Evolutionary conservation across 37 sponge, comb jelly and placozoan genomes (phyloP).

Genomic region (Spongia lamella): DNA sequence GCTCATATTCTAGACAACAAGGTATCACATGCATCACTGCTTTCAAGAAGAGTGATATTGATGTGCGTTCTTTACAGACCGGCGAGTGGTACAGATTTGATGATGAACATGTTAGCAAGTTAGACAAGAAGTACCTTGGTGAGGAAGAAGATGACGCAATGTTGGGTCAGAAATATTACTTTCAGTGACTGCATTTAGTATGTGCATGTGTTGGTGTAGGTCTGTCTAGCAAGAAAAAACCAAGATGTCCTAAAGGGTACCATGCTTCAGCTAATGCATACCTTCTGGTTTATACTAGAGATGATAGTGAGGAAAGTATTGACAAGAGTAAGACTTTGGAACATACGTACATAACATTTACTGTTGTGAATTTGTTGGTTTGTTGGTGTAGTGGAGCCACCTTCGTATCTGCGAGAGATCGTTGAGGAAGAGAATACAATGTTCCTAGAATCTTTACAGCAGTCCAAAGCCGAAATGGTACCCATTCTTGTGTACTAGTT

Average conservation of each 20-base stretch:
- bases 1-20: conserved; percentile 38
- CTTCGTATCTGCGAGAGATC: background rate
- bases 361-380: too few relatives aligned
- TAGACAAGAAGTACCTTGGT: conserved; percentile 31
- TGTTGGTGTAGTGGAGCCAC: background rate
- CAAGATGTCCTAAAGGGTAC: conserved; percentile 15
- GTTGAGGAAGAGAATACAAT: conserved; percentile 6
- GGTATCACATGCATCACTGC: background rate
- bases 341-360: too few relatives aligned
- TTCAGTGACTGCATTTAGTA: conserved; percentile 1
- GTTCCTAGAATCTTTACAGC: background rate
- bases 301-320: background rate
- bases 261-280: conserved; percentile 42
- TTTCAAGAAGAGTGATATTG: background rate
- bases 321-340: background rate
- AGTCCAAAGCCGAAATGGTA: conserved; percentile 6
- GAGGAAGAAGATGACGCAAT: conserved; percentile 19
- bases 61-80: background rate
- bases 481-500: background rate
- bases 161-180: background rate
- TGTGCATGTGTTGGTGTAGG: background rate
- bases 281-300: conserved; percentile 42
- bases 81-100: conserved; percentile 49
- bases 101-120: conserved; percentile 27
- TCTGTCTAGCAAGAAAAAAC: background rate